Conservation (phyloP, 2,797 vertebrate species). For the Yasuhikotakia modesta region DNA sequence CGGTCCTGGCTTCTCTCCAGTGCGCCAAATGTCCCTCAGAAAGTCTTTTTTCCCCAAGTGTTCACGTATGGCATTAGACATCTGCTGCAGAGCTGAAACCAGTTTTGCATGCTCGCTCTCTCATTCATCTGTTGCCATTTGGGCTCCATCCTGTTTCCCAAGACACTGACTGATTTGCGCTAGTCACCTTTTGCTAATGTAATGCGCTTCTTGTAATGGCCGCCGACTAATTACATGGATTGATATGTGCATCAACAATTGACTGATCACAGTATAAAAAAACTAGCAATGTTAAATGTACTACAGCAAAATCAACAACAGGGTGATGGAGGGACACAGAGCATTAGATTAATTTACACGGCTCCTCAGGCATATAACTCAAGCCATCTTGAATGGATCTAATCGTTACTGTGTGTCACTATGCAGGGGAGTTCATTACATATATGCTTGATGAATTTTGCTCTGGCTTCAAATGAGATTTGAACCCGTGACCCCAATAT, state of each 20-base stretch:
- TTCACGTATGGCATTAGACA: conserved; percentile 58
- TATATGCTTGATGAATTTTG: conserved; percentile 33
- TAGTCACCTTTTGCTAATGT: conserved; percentile 32
- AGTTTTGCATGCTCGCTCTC: conserved; percentile 46
- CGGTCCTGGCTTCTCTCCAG: conserved; percentile 69
- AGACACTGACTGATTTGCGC: conserved; percentile 27
- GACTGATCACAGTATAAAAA: conserved; percentile 10
- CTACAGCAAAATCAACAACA: neutral
- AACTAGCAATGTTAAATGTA: conserved; percentile 1
- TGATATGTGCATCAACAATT: conserved; percentile 21
- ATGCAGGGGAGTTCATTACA: conserved; percentile 26
- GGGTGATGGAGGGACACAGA: neutral
- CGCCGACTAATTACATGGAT: conserved; percentile 13
- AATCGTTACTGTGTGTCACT: conserved; percentile 29
- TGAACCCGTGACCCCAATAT: conserved; percentile 41
- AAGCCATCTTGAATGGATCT: conserved; percentile 19
- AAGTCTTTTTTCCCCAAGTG: conserved; percentile 50
- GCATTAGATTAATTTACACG: conserved; percentile 11
- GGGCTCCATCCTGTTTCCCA: conserved; percentile 43
- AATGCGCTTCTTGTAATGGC: conserved; percentile 16
- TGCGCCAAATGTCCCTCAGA: conserved; percentile 73
- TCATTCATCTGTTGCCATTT: conserved; percentile 52
- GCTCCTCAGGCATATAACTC: conserved; percentile 16
- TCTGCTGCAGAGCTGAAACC: conserved; percentile 60
- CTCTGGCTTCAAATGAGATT: conserved; percentile 24